Evolutionary conservation across 2,797 vertebrate genomes (phyloP).

Genomic region (Falco biarmicus): DNA sequence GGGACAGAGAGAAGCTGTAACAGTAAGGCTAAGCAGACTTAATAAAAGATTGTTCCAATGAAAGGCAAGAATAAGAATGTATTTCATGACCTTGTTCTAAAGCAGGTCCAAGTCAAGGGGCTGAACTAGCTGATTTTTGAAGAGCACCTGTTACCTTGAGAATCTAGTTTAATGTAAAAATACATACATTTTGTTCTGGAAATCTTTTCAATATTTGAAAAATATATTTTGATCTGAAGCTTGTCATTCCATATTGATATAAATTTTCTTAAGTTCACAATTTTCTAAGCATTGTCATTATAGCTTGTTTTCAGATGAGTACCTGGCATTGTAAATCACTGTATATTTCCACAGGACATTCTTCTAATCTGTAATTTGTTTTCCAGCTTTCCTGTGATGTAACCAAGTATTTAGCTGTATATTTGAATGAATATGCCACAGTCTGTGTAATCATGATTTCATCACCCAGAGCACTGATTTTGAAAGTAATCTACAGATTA

Average conservation of each 20-base stretch:
- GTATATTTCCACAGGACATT: not conserved
- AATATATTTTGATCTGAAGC: not conserved
- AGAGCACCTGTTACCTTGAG: not conserved
- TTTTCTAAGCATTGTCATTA: not conserved
- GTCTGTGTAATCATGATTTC: not conserved
- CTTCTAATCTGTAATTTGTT: not conserved
- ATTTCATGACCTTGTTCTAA: not conserved
- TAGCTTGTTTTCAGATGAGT: not conserved
- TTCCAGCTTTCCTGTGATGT: not conserved
- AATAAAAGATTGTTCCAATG: not conserved
- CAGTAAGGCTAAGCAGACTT: not conserved
- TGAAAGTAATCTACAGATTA: not conserved
- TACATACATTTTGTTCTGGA: not conserved
- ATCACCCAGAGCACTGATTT: no score
- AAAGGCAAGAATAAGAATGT: not conserved
- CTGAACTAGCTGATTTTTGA: not conserved
- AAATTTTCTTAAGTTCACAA: not conserved
- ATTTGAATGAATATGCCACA: not conserved
- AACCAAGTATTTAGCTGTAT: not conserved
- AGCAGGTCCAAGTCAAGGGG: not conserved
- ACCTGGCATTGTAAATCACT: not conserved
- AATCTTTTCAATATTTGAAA: not conserved
- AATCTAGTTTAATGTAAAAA: not conserved
- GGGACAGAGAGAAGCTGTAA: rapidly evolving
- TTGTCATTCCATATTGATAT: not conserved